Evolutionary conservation across 2,113 vertebrate genomes (phyloP).

Genomic region (Columbina picui): DNA sequence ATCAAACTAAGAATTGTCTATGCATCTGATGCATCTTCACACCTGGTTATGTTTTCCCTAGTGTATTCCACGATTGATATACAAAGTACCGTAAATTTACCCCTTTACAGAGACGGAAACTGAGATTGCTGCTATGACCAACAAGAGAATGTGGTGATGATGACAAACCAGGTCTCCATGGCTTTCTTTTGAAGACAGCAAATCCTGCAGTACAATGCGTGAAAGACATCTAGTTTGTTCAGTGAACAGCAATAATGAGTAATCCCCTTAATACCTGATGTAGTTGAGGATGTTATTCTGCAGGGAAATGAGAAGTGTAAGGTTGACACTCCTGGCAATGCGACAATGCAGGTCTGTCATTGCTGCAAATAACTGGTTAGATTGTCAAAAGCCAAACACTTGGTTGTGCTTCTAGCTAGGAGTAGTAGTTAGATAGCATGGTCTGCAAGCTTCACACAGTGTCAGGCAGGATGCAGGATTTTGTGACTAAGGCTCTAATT

Average conservation of each 20-base stretch:
- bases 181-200: background rate
- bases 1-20: background rate
- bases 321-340: background rate
- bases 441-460: background rate
- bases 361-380: background rate
- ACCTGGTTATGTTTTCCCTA: background rate
- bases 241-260: background rate
- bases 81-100: background rate
- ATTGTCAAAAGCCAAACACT: background rate
- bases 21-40: background rate
- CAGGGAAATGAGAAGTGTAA: background rate
- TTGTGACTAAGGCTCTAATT: background rate
- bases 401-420: background rate
- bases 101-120: background rate
- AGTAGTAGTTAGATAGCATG: background rate
- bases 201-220: background rate
- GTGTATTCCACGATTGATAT: background rate
- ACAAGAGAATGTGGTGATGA: background rate
- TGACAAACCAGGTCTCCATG: background rate
- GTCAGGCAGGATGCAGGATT: background rate
- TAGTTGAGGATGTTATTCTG: background rate
- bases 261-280: background rate
- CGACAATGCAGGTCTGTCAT: background rate
- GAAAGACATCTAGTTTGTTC: background rate
- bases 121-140: background rate